A percentile compares a stretch with the other conserved stretches of the same genome.
phyloP scores from a whole-genome alignment of 1,140 invertebrate species.

The Aphidius gifuensis region DNA sequence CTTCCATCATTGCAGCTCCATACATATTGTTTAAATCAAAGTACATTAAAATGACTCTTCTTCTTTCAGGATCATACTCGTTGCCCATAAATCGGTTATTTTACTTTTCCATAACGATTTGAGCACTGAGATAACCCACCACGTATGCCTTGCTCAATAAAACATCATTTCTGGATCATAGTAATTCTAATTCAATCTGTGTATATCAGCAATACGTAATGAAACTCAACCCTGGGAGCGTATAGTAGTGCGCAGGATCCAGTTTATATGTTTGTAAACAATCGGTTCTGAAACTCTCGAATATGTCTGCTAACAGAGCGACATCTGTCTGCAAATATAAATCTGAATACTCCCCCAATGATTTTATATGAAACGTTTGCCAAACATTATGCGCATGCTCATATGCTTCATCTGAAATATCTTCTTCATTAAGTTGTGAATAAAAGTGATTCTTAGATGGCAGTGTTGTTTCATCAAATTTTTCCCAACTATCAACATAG shows the following conservation, averaged over 20 bases:
- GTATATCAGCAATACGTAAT: neutral
- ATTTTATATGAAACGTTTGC: too few species aligned
- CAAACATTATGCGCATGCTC: too few species aligned
- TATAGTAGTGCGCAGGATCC: conserved; percentile 1
- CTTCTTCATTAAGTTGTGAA: too few species aligned
- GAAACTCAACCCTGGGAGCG: neutral
- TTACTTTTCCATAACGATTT: conserved; percentile 42
- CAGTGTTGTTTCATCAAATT: too few species aligned
- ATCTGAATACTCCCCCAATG: too few species aligned
- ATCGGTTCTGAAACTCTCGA: neutral
- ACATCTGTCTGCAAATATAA: too few species aligned
- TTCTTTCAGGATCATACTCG: conserved; percentile 37
- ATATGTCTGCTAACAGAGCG: too few species aligned
- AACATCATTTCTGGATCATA: neutral
- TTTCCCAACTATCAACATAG: too few species aligned
- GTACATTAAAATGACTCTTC: conserved; percentile 42
- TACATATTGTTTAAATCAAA: conserved; percentile 59
- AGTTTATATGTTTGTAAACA: neutral
- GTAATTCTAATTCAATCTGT: neutral
- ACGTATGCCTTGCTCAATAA: neutral
- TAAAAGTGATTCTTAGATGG: too few species aligned
- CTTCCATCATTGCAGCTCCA: conserved; percentile 52
- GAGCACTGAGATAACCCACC: neutral
- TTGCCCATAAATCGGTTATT: conserved; percentile 49
- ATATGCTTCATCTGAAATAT: too few species aligned